Conservation (phyloP, 2,888 invertebrate species). For the Chesias legatella region DNA sequence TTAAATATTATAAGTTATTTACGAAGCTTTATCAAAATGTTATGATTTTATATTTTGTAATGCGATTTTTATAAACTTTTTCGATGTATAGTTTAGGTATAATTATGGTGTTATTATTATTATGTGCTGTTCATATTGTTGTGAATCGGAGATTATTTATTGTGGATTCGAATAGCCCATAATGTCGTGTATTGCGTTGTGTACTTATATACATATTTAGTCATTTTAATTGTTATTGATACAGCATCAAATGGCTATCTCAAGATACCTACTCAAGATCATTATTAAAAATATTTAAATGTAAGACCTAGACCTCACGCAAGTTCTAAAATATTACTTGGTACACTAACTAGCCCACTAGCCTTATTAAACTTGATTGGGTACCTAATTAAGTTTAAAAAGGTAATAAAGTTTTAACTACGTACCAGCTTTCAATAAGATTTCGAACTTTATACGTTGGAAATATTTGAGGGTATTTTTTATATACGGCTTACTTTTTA, state of each 20-base stretch:
- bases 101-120: constrained; percentile 19
- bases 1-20: constrained; percentile 13
- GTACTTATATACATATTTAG: constrained; percentile 33
- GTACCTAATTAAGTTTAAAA: no score
- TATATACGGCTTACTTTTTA: no score
- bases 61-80: constrained; percentile 44
- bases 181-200: constrained; percentile 6
- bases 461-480: no score
- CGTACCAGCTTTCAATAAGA: no score
- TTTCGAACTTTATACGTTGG: no score
- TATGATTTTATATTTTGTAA: constrained; percentile 49
- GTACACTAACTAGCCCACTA: no score
- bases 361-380: no score
- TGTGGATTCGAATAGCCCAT: constrained; percentile 6
- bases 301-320: no score
- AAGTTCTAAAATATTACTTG: no score
- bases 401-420: no score
- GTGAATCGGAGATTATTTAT: constrained; percentile 22
- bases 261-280: neutral
- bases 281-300: no score
- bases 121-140: constrained; percentile 30
- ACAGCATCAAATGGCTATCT: constrained; percentile 7
- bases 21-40: constrained; percentile 36
- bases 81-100: constrained; percentile 35
- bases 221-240: constrained; percentile 30